These are phyloP conservation scores for Meiosimyza platycephala DNA, from an alignment of 2,888 invertebrate species.

Conservation along the genomic window DNA sequence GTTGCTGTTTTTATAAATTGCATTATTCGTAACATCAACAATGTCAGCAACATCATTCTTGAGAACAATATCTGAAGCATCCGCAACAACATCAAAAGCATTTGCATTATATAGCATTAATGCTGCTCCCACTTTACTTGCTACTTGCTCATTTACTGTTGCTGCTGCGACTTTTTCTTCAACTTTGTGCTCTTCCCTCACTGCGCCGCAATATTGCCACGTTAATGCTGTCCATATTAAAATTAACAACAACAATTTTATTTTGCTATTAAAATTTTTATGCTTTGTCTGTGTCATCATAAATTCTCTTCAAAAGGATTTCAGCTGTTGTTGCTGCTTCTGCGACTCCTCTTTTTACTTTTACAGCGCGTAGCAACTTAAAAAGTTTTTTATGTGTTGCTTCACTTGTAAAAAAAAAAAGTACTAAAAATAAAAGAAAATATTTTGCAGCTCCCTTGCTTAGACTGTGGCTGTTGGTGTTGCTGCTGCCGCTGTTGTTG, in stretches of 20 bases:
- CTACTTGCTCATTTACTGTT: too few species aligned
- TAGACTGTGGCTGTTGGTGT: neutral
- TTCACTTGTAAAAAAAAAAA: neutral
- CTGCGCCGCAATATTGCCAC: conserved; percentile 29
- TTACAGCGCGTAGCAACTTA: neutral
- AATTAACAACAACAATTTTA: conserved; percentile 48
- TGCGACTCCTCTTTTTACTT: conserved; percentile 2
- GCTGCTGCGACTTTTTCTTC: neutral
- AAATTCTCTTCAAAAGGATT: conserved; percentile 36
- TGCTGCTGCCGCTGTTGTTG: conserved; percentile 11
- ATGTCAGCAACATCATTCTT: neutral
- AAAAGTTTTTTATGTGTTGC: conserved; percentile 13
- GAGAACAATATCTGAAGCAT: neutral
- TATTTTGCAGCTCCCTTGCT: neutral
- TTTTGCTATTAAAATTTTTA: conserved; percentile 49
- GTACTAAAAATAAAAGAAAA: neutral
- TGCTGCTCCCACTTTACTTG: too few species aligned
- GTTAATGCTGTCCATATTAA: conserved; percentile 44
- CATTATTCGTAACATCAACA: conserved; percentile 2
- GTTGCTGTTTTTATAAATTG: conserved; percentile 17
- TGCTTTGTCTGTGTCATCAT: conserved; percentile 42
- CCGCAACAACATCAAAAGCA: neutral
- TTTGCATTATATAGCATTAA: conserved; percentile 3
- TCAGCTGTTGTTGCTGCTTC: neutral
- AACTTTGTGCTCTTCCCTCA: neutral